Conservation (phyloP, 2,888 invertebrate species). For the Rhaphigaster nebulosa region DNA sequence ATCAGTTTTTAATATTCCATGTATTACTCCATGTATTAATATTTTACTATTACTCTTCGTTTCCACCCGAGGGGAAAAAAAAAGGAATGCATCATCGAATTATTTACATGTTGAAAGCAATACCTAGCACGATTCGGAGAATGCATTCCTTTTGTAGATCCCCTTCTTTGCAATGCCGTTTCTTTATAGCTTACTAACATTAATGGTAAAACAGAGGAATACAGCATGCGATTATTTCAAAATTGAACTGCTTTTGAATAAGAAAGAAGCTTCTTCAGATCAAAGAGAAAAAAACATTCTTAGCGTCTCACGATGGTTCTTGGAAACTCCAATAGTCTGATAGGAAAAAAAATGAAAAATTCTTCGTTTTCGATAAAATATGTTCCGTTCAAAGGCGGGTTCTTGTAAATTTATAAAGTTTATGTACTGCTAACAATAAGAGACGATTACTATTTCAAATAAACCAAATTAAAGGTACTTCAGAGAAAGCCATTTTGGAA, state of each 20-base stretch:
- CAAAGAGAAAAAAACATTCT: constrained; percentile 26
- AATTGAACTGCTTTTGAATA: constrained; percentile 12
- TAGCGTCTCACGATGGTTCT: not conserved
- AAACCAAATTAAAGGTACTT: too few relatives aligned
- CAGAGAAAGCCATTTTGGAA: too few relatives aligned
- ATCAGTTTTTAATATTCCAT: not conserved
- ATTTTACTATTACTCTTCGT: not conserved
- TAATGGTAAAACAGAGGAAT: not conserved
- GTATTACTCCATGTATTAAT: too few relatives aligned
- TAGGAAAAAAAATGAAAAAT: not conserved
- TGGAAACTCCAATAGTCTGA: not conserved
- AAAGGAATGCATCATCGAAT: not conserved
- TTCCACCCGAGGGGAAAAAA: not conserved
- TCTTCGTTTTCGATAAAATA: not conserved
- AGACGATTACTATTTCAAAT: too few relatives aligned
- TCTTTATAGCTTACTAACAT: constrained; percentile 10
- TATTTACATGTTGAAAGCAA: constrained; percentile 2
- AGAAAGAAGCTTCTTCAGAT: constrained; percentile 11
- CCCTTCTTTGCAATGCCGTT: not conserved
- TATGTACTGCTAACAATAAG: too few relatives aligned
- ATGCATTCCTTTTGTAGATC: not conserved
- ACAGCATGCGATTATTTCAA: not conserved
- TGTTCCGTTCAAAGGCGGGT: not conserved
- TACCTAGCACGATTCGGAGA: not conserved
- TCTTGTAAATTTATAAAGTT: not conserved